Percentiles rank a stretch among this genome's conserved stretches.
phyloP scores from a whole-genome alignment of 1,140 invertebrate species.

The Panulirus ornatus region DNA sequence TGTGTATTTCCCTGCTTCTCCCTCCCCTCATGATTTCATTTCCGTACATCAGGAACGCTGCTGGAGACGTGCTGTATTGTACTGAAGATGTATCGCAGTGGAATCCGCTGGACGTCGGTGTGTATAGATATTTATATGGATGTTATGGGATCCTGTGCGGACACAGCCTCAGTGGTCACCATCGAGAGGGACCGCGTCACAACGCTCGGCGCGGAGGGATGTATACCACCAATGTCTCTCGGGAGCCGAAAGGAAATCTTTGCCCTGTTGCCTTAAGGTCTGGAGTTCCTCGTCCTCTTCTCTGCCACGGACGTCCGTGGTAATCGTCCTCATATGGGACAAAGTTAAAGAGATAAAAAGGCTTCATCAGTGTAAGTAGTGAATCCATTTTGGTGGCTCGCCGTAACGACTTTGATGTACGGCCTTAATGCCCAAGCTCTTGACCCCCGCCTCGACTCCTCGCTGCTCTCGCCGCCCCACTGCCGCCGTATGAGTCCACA shows the following conservation, averaged over 20 bases:
- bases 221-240: neutral
- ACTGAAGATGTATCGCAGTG: too few relatives aligned
- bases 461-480: neutral
- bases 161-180: conserved; percentile 52
- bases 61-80: too few relatives aligned
- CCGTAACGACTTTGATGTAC: conserved; percentile 63
- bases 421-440: conserved; percentile 46
- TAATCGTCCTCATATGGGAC: conserved; percentile 53
- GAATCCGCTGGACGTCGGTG: too few relatives aligned
- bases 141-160: conserved; percentile 35
- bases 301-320: conserved; percentile 14
- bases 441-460: conserved; percentile 13
- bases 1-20: too few relatives aligned
- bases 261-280: neutral
- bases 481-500: too few relatives aligned
- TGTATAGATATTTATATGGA: conserved; percentile 37
- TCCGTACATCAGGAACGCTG: too few relatives aligned
- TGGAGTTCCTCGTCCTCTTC: neutral
- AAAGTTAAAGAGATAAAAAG: conserved; percentile 64
- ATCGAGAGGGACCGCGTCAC: conserved; percentile 28
- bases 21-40: too few relatives aligned
- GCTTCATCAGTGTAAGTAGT: conserved; percentile 66
- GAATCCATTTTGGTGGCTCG: conserved; percentile 62
- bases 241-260: neutral
- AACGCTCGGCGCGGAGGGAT: neutral